Percentiles rank a stretch among this genome's conserved stretches.
Conservation (phyloP, 2,888 invertebrate genomes). For the Morpho achilles region DNA sequence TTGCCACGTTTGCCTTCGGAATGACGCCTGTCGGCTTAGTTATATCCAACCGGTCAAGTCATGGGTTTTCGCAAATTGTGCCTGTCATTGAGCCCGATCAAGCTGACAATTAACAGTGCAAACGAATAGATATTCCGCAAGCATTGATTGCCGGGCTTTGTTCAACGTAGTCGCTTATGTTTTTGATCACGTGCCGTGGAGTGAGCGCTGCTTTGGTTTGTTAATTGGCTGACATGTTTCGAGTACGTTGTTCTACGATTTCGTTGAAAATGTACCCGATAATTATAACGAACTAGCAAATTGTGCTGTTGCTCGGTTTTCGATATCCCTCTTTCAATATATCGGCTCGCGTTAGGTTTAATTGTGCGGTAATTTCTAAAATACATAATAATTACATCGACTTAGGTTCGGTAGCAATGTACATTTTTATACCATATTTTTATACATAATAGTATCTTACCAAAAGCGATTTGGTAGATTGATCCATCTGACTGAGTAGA, state of each 20-base stretch:
- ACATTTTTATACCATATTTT: too few relatives aligned
- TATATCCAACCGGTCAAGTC: constrained; percentile 21
- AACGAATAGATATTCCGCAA: constrained; percentile 31
- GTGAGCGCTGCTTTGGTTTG: constrained; percentile 15
- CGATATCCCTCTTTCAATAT: too few relatives aligned
- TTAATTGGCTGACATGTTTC: constrained; percentile 10
- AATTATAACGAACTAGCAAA: too few relatives aligned
- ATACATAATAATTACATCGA: too few relatives aligned
- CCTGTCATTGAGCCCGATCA: constrained; percentile 29
- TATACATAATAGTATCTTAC: too few relatives aligned
- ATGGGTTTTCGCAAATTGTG: constrained; percentile 24
- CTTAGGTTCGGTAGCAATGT: too few relatives aligned
- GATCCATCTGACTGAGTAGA: too few relatives aligned
- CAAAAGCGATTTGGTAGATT: too few relatives aligned
- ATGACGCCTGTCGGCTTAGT: constrained; percentile 14
- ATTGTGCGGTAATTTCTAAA: too few relatives aligned
- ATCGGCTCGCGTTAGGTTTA: too few relatives aligned
- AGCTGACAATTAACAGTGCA: constrained; percentile 32
- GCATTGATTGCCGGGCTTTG: constrained; percentile 18
- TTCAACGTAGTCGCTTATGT: constrained; percentile 8
- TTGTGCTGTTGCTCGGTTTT: too few relatives aligned
- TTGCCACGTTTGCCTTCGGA: constrained; percentile 12
- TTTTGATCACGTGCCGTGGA: constrained; percentile 6
- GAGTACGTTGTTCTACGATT: constrained; percentile 1
- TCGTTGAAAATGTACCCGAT: neutral